Evolutionary conservation across 2,888 invertebrate species (phyloP), one percentile per base, ranked within the genome.

Genomic region (Lycocerus yunnanus): DNA sequence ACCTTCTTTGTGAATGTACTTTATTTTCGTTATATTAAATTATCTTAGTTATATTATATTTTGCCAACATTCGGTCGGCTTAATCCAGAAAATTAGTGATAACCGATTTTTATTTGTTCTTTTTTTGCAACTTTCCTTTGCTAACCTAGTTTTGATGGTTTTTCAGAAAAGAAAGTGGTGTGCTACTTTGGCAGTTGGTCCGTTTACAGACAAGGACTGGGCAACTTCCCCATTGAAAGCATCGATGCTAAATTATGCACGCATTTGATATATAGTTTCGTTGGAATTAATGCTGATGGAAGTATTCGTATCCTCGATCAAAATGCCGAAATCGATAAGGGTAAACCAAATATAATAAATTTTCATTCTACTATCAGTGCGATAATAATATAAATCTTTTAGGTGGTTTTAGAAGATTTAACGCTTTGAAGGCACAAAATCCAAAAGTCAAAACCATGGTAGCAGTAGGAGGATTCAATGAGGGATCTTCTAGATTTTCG

Each of bases 181-280:
- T 95, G 95, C 81, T 95, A 95, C 85, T 93, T 91, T 79, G 93
- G 94, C 2, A 91, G 92, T 11, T 95, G 95, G 95, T 90, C 95
- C 0, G 90, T 90, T 0, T 94, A 94, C 81, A 89, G 95, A 43
- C 84, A 84, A 0, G 91, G 90, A 0, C 82, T 87, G 66, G 95
- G 94, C 0, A 89, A 91, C 83, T 94, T 92, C 80, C 88, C 90
- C 9, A 90, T 94, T 0, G 88, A 89, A 10, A 81, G 93, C 74
- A 92, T 95, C 59, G 90, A 94, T 80, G 89, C 93, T 0, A 85
- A 84, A 9, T 86, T 93, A 0, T 95, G 95, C 84, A 94, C 95
- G 0, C 95, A 95, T 82, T 72, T 93, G 63, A 89, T 94, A 13
- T 96, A 95, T 83, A 87, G 92, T 0, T 96, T 96, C 82, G 89